Evolutionary conservation across 2,797 vertebrate species (phyloP), one percentile per base, ranked within the genome.

Genomic region (Peromyscus melanophrys): DNA sequence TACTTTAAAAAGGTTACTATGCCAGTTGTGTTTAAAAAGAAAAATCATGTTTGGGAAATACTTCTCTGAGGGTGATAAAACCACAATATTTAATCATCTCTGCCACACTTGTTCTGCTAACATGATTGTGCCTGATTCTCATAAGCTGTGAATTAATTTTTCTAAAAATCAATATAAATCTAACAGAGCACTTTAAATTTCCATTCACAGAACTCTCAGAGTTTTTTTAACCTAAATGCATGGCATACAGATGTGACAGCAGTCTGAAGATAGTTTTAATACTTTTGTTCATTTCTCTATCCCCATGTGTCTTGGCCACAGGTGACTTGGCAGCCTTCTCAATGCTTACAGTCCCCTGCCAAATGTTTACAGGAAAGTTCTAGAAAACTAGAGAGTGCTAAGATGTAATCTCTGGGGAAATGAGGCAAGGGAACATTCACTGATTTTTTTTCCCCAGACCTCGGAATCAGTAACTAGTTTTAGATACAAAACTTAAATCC

Each of bases 11-110:
- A 46, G 87, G 71, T 81, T 81, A 52, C 61, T 19, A 2, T 90
- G 34, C 91, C 71, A 76, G 7, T 76, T 87, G 19, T 83, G 71
- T 75, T 96, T 89, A 49, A 75, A 93, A 94, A 77, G 69, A 73
- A 19, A 49, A 85, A 95, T 92, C 23, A 76, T 89, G 67, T 91
- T 90, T 96, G 87, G n/a, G 52, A 96, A 94, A 65, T 52, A 46
- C 46, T 91, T 71, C 78, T 89, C 81, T 92, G 71, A 87, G 59
- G 34, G 61, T 88, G 94, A 90, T 65, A 93, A 92, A 97, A 57
- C 43, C 71, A 85, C 34, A 73, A 25, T 92, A 77, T 82, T 96
- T 96, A 95, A 84, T 82, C 77, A 77, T 73, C 43, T 21, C 6
- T 57, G 34, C 40, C 29, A 69, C 46, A 4, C 77, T 89, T 82